These are phyloP conservation scores for Drosophila lacicola DNA, from an alignment of 2,888 invertebrate genomes.

Conservation along the genomic window DNA sequence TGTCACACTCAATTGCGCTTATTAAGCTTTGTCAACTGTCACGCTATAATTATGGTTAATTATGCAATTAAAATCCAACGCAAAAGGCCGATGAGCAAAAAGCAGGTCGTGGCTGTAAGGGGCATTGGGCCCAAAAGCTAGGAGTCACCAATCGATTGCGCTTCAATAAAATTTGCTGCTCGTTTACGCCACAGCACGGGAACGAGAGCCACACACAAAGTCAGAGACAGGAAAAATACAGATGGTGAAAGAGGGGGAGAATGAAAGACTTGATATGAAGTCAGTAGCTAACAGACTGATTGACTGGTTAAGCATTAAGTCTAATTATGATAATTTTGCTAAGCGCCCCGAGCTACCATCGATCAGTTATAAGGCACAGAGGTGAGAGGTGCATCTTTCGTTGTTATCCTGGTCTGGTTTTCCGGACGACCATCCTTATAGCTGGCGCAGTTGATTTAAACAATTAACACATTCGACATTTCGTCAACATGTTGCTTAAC, in stretches of 20 bases:
- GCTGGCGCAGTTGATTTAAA: constrained; percentile 61
- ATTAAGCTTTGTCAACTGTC: constrained; percentile 16
- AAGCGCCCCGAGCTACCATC: constrained; percentile 78
- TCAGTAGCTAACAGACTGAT: constrained; percentile 32
- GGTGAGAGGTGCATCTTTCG: constrained; percentile 28
- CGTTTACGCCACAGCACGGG: background rate
- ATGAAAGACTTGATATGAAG: constrained; percentile 14
- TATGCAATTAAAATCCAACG: constrained; percentile 58
- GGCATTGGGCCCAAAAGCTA: constrained; percentile 4
- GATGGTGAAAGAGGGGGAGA: constrained; percentile 2
- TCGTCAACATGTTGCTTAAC: constrained; percentile 80
- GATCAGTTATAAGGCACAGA: constrained; percentile 75
- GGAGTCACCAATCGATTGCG: constrained; percentile 34
- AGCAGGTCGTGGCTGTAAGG: constrained; percentile 6
- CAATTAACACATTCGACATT: constrained; percentile 83
- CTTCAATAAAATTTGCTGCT: constrained; percentile 19
- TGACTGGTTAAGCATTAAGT: constrained; percentile 66
- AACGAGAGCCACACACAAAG: constrained; percentile 8
- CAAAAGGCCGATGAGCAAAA: constrained; percentile 27
- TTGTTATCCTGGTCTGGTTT: constrained; percentile 27
- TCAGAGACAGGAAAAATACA: constrained; percentile 1
- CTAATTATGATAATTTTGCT: constrained; percentile 80
- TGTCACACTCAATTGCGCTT: constrained; percentile 25
- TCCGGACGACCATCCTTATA: constrained; percentile 7
- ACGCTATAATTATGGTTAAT: constrained; percentile 59